Evolutionary conservation across 2,113 vertebrate genomes (phyloP), one percentile per base, ranked within the genome.

Genomic region (Rhinopomastus cyanomelas): DNA sequence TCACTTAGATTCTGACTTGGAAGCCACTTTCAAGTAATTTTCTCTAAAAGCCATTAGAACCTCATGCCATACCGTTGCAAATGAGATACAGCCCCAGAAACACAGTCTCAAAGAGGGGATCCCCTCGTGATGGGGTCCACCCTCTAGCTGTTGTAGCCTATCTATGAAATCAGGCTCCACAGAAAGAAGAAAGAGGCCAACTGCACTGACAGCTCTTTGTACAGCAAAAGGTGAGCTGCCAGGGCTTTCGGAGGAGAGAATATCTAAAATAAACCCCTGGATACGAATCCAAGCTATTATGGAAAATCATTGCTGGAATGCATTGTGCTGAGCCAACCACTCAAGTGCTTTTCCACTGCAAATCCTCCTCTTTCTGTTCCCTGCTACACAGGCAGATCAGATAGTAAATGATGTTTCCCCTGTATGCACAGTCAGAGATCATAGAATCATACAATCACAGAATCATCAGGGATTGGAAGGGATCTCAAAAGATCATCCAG

Each of bases 401-500:
- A 53, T 9, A 46, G 3, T 52, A n/a, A 20, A 20, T 12, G n/a
- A 7, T 15, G 59, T 71, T 87, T 30, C 0, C 0, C 17, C 29
- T n/a, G 51, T 2, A 51, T 4, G 34, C 5, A 30, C 6, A 34
- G 34, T 42, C 39, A 42, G 39, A 42, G 39, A 42, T 15, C 39
- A 42, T 11, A 42, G 39, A 42, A 42, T 42, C n/a, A n/a, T n/a
- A n/a, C n/a, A n/a, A n/a, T n/a, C n/a, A n/a, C n/a, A n/a, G n/a
- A n/a, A n/a, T n/a, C n/a, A n/a, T n/a, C n/a, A n/a, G n/a, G n/a
- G n/a, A n/a, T n/a, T n/a, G n/a, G n/a, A n/a, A n/a, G n/a, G n/a
- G n/a, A n/a, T n/a, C n/a, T n/a, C n/a, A n/a, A n/a, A n/a, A n/a
- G n/a, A n/a, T n/a, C n/a, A n/a, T n/a, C n/a, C n/a, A n/a, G n/a